Base-by-base conservation (phyloP, 2,797 vertebrate species). In the Bovichtus variegatus region DNA sequence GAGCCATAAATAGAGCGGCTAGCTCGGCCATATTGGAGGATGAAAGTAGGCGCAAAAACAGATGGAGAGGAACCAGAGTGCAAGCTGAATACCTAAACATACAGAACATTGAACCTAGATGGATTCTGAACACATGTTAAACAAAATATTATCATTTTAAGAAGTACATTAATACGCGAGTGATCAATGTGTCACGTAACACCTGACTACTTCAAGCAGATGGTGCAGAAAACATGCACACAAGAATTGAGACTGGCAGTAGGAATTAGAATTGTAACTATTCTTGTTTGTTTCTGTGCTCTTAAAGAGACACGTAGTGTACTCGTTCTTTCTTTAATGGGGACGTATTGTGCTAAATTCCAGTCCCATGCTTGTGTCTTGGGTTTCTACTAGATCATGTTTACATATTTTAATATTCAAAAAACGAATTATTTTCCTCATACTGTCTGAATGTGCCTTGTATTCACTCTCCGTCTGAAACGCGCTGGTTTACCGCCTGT, bases 1-100 rank as follows among this genome's bases (percentile, higher is more conserved):
- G 74, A 87, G 87, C 85, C 74, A 82, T 81, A 83, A 90, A 90
- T 83, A 89, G 86, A 82, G 64, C 31, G 80, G 83, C 89, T 78
- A 75, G 78, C 87, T 70, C 49, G 73, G 78, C 82, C 76, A 73
- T 70, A 78, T 54, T 74, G 74, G 68, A 64, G 84, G 83, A 87
- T 78, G 76, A 91, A 86, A 88, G 88, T 60, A 62, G 83, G 69
- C 62, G 75, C 64, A 71, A 38, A 63, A 82, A 74, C 87, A 91
- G 89, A 91, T 90, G 90, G 88, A 89, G 63, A 57, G 72, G 58
- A 49, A 71, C 21, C 41, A 47, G 76, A 61, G 46, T 53, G 66
- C 71, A 15, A 44, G 47, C 40, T 10, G 65, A 72, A 82, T 47
- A 80, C 76, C 68, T 66, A 40, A 68, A 80, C 71, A 75, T 18